A percentile compares a stretch with the other conserved stretches of the same genome.
Evolutionary conservation across 2,888 invertebrate species (phyloP).

Genomic region (Stictocephala bisonia): DNA sequence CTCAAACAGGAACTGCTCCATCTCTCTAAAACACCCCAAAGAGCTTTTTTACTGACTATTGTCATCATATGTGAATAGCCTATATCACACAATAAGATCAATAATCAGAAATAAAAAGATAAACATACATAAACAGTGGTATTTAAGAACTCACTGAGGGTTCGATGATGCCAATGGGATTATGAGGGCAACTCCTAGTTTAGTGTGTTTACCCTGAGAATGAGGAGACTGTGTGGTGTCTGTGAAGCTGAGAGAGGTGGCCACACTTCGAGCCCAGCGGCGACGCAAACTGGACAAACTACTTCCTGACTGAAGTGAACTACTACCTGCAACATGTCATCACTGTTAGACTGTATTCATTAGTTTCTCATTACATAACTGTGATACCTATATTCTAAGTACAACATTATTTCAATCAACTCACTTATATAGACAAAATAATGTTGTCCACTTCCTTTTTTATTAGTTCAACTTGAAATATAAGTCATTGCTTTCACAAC

Average conservation of each 20-base stretch:
- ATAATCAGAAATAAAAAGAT: too few relatives aligned
- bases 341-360: too few relatives aligned
- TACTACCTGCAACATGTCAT: not conserved
- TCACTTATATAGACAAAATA: too few relatives aligned
- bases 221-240: conserved; percentile 22
- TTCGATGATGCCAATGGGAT: conserved; percentile 48
- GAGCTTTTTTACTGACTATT: not conserved
- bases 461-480: too few relatives aligned
- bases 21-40: conserved; percentile 65
- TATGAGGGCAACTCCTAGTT: conserved; percentile 74
- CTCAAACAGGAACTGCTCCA: conserved; percentile 81
- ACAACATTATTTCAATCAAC: too few relatives aligned
- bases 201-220: conserved; percentile 62
- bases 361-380: too few relatives aligned
- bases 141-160: conserved; percentile 68
- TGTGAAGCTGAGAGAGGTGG: conserved; percentile 68
- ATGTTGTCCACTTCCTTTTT: too few relatives aligned
- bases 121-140: too few relatives aligned
- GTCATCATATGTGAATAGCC: too few relatives aligned
- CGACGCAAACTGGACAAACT: conserved; percentile 70
- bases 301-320: conserved; percentile 58
- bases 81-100: too few relatives aligned
- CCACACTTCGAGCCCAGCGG: conserved; percentile 68
- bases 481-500: too few relatives aligned
- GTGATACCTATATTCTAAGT: too few relatives aligned